Conservation (phyloP, 2,113 vertebrate species). For the Setophaga coronata region DNA sequence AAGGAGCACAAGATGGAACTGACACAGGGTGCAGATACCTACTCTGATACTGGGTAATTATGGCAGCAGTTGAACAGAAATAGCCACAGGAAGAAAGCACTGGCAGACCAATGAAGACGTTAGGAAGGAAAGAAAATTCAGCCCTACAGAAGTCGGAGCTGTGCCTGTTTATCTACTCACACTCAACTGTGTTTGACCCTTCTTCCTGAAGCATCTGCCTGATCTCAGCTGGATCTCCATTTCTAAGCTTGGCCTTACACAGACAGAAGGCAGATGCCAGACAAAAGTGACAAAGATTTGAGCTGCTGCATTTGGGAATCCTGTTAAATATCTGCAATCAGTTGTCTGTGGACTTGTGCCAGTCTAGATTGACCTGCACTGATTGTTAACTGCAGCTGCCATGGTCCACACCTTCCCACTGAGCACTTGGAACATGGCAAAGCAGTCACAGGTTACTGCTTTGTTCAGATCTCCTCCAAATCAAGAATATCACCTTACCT, state of each 20-base stretch:
- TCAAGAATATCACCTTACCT: constrained; percentile 49
- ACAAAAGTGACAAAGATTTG: not conserved
- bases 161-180: not conserved
- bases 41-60: not conserved
- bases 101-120: not conserved
- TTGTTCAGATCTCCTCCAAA: not conserved
- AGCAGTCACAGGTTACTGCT: not conserved
- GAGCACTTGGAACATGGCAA: not conserved
- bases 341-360: not conserved
- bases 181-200: not conserved
- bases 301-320: not conserved
- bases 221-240: not conserved
- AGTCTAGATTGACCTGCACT: not conserved
- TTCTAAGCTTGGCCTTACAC: not conserved
- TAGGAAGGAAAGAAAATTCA: not conserved
- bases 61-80: not conserved
- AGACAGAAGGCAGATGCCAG: not conserved
- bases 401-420: not conserved
- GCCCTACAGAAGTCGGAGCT: not conserved
- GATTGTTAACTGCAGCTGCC: not conserved
- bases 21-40: accelerated
- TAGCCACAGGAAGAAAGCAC: not conserved
- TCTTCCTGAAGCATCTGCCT: not conserved
- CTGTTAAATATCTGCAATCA: not conserved
- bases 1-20: not conserved